Evolutionary conservation across 2,113 vertebrate genomes (phyloP).

Genomic region (Hyperopisus bebe): DNA sequence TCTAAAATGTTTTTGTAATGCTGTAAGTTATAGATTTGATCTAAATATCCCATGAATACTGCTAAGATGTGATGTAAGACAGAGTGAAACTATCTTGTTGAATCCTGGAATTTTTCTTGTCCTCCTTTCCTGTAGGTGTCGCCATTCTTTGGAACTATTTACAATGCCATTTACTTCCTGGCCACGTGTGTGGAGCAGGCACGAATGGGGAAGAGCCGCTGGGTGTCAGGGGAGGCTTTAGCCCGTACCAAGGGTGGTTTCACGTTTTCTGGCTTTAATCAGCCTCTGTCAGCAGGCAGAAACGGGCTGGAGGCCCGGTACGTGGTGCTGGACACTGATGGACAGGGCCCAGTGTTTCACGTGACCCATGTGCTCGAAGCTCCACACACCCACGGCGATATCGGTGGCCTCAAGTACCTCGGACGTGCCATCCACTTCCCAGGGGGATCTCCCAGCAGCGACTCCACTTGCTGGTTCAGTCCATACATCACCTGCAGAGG

Average conservation of each 20-base stretch:
- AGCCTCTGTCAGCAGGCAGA: conserved; percentile 40
- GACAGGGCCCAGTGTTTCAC: conserved; percentile 45
- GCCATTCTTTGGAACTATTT: conserved; percentile 80
- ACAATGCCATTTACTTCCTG: conserved; percentile 70
- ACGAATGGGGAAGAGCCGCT: conserved; percentile 41
- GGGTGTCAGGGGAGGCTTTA: conserved; percentile 64
- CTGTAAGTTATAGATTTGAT: no score
- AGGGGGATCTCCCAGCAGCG: conserved; percentile 49
- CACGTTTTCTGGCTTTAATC: conserved; percentile 64
- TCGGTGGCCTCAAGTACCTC: conserved; percentile 45
- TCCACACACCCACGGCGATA: conserved; percentile 27
- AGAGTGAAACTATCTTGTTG: not conserved
- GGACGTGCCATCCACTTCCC: conserved; percentile 65
- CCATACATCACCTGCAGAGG: conserved; percentile 62
- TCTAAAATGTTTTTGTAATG: not conserved
- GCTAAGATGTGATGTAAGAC: not conserved
- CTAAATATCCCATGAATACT: not conserved
- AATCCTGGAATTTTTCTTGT: not conserved
- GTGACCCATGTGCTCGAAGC: conserved; percentile 56
- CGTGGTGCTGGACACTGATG: conserved; percentile 69
- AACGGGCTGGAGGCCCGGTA: conserved; percentile 56
- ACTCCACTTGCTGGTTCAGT: conserved; percentile 78
- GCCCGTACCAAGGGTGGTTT: conserved; percentile 50
- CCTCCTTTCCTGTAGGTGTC: conserved; percentile 60
- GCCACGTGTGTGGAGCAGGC: conserved; percentile 60